These are phyloP conservation scores for Xyrauchen texanus DNA, from an alignment of 2,113 vertebrate species.

Conservation along the genomic window DNA sequence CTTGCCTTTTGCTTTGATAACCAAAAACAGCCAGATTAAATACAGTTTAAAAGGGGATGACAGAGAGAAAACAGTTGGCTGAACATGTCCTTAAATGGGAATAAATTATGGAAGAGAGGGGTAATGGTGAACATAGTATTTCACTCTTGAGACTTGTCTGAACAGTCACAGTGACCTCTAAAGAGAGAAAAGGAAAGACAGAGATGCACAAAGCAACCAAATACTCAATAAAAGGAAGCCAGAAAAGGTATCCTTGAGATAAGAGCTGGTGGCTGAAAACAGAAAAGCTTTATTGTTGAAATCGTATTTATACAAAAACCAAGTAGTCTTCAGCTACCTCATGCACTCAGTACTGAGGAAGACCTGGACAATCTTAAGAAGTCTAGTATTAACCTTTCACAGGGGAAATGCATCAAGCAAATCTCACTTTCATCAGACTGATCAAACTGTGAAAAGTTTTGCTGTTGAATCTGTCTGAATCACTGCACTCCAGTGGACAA, in stretches of 20 bases:
- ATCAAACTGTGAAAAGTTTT: no score
- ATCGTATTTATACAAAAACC: not conserved
- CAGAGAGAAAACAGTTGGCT: slow-evolving; percentile 49
- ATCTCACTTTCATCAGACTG: no score
- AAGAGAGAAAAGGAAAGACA: slow-evolving; percentile 18
- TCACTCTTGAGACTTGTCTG: slow-evolving; percentile 41
- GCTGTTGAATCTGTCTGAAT: no score
- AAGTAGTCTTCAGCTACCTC: not conserved
- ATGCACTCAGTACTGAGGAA: not conserved
- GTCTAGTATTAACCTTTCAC: no score
- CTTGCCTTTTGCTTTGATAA: slow-evolving; percentile 46
- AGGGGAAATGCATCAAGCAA: no score
- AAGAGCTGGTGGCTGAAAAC: not conserved
- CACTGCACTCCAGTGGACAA: no score
- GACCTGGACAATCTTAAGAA: not conserved
- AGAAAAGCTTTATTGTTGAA: slow-evolving; percentile 11
- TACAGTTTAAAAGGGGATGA: slow-evolving; percentile 39
- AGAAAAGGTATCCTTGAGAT: slow-evolving; percentile 14
- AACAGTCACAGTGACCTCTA: slow-evolving; percentile 32
- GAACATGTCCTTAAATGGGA: slow-evolving; percentile 59
- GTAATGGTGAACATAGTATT: slow-evolving; percentile 44
- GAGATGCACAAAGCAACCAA: slow-evolving; percentile 24
- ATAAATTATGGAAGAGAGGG: slow-evolving; percentile 52
- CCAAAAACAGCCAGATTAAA: slow-evolving; percentile 51
- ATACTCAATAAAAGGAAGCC: slow-evolving; percentile 33